Conservation (phyloP, 1,140 invertebrate species). For the Trachymyrmex cornetzi region DNA sequence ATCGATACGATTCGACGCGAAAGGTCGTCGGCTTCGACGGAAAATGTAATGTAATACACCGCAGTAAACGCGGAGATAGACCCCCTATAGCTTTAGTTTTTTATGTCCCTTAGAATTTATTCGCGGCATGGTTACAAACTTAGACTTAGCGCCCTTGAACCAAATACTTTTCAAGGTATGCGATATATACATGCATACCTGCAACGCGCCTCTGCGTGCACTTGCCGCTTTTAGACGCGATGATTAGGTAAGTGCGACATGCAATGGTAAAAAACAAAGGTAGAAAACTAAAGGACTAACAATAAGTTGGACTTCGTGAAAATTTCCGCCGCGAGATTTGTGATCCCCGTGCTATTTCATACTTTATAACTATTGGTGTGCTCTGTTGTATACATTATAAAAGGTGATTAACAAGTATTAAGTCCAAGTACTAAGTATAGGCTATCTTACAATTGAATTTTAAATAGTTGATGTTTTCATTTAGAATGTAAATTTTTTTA, state of each 20-base stretch:
- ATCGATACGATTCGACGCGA: constrained; percentile 60
- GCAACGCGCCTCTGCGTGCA: constrained; percentile 71
- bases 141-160: constrained; percentile 78
- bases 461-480: neutral
- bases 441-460: neutral
- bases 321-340: neutral
- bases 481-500: neutral
- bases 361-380: neutral
- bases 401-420: neutral
- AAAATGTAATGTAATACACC: constrained; percentile 4
- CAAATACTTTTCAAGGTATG: constrained; percentile 78
- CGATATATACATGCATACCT: constrained; percentile 63
- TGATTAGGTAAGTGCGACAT: constrained; percentile 67
- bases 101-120: constrained; percentile 71
- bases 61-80: constrained; percentile 26
- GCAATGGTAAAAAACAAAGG: constrained; percentile 60
- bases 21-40: constrained; percentile 45
- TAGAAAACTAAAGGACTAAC: neutral
- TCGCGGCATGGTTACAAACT: constrained; percentile 74
- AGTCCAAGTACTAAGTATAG: neutral
- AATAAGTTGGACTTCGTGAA: neutral
- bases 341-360: neutral
- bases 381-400: neutral
- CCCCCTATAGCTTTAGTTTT: constrained; percentile 57
- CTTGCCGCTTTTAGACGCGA: constrained; percentile 66